Percentiles rank a stretch among this genome's conserved stretches.
Conservation (phyloP, 2,888 invertebrate species). For the Pheosia gnoma region DNA sequence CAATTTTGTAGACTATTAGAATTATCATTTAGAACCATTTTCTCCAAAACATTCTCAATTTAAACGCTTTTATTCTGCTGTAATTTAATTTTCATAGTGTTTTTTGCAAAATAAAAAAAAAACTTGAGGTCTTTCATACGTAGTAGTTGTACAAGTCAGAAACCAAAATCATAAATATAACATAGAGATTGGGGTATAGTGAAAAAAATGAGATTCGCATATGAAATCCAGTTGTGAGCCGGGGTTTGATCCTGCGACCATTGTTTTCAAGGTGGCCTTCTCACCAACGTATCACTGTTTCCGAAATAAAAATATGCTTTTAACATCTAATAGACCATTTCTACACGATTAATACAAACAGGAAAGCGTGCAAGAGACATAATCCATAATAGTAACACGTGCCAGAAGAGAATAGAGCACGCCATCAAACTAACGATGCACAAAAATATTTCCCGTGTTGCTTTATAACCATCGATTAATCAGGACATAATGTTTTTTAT, state of each 20-base stretch:
- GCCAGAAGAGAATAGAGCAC: constrained; percentile 44
- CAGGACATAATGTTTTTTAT: constrained; percentile 61
- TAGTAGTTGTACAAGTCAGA: too few species aligned
- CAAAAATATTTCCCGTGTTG: constrained; percentile 81
- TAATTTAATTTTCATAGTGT: neutral
- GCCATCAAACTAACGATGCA: constrained; percentile 72
- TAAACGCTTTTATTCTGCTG: neutral
- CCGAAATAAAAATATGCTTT: neutral
- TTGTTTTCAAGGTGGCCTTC: too few species aligned
- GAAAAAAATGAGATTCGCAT: too few species aligned
- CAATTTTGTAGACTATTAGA: neutral
- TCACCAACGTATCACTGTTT: too few species aligned
- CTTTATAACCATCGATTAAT: constrained; percentile 77
- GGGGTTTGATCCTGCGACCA: too few species aligned
- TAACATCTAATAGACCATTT: neutral
- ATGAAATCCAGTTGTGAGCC: too few species aligned
- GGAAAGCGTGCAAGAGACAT: constrained; percentile 26
- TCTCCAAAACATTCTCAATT: neutral
- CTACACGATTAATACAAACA: constrained; percentile 32
- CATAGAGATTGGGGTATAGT: too few species aligned
- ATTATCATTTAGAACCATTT: neutral
- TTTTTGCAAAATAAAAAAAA: neutral
- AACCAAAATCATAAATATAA: too few species aligned
- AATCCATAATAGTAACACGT: constrained; percentile 43
- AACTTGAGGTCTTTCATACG: too few species aligned